phyloP scores from a whole-genome alignment of 1,140 invertebrate species.

The Drosophila tsacasi region DNA sequence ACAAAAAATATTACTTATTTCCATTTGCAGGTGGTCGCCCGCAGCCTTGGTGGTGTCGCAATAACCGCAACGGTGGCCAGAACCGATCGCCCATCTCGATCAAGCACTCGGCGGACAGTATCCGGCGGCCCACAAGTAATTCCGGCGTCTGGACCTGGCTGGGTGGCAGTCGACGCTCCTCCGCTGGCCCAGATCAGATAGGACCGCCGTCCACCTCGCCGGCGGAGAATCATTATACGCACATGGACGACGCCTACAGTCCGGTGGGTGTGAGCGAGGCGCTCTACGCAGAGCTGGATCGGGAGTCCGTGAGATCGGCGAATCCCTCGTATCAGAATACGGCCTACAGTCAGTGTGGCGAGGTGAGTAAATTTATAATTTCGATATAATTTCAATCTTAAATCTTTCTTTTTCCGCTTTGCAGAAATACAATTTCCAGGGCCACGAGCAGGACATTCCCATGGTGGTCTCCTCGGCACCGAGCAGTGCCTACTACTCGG shows the following conservation, averaged over 20 bases:
- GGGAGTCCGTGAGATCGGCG: conserved; percentile 85
- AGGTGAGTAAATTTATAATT: conserved; percentile 71
- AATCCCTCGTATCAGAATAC: conserved; percentile 90
- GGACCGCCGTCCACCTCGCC: conserved; percentile 85
- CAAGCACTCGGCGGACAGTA: conserved; percentile 83
- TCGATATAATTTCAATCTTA: not conserved
- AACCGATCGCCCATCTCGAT: conserved; percentile 81
- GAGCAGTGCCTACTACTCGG: conserved; percentile 90
- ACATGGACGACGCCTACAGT: conserved; percentile 89
- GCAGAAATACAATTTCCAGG: conserved; percentile 84
- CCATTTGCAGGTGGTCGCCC: conserved; percentile 73
- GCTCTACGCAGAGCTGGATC: conserved; percentile 89
- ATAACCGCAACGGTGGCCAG: conserved; percentile 78
- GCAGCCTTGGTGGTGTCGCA: conserved; percentile 85
- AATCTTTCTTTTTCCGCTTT: not conserved
- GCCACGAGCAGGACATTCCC: conserved; percentile 88
- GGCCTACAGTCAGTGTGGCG: conserved; percentile 88
- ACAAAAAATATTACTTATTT: conserved; percentile 1
- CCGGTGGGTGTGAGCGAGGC: conserved; percentile 86
- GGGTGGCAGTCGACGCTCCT: conserved; percentile 86
- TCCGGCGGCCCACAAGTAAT: conserved; percentile 87
- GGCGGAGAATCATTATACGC: conserved; percentile 90
- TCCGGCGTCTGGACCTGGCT: conserved; percentile 89
- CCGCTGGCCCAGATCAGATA: conserved; percentile 85
- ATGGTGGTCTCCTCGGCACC: conserved; percentile 88